Evolutionary conservation across 1,140 invertebrate genomes (phyloP).

Genomic region (Cryptotermes secundus): DNA sequence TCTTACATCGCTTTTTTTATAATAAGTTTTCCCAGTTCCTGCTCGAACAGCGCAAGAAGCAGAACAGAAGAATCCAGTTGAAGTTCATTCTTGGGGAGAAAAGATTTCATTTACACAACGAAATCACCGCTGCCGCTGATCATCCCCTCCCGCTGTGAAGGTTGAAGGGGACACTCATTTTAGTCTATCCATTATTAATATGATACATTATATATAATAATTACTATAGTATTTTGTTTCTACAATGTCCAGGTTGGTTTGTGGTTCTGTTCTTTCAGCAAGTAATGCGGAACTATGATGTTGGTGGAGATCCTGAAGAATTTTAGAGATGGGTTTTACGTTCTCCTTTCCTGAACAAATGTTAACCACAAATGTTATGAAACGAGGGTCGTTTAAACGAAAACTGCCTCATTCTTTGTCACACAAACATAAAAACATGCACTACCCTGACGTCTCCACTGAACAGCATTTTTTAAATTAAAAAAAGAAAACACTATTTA

Average conservation of each 20-base stretch:
- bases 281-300: neutral
- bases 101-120: neutral
- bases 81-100: neutral
- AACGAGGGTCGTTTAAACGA: slow-evolving; percentile 17
- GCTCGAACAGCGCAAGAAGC: neutral
- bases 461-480: slow-evolving; percentile 25
- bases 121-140: neutral
- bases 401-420: slow-evolving; percentile 23
- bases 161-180: neutral
- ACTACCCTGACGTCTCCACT: slow-evolving; percentile 30
- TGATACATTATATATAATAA: slow-evolving; percentile 36
- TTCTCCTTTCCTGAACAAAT: neutral
- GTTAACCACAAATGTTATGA: neutral
- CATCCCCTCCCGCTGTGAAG: neutral
- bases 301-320: slow-evolving; percentile 19
- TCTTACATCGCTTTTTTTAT: neutral
- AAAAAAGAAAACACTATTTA: slow-evolving; percentile 32
- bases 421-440: slow-evolving; percentile 36
- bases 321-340: neutral
- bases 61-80: neutral
- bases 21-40: neutral
- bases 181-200: slow-evolving; percentile 30
- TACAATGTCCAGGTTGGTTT: slow-evolving; percentile 25
- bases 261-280: neutral
- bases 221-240: slow-evolving; percentile 32